Evolutionary conservation across 2,797 vertebrate species (phyloP), one percentile per base, ranked within the genome.

Genomic region (Lagorchestes hirsutus): DNA sequence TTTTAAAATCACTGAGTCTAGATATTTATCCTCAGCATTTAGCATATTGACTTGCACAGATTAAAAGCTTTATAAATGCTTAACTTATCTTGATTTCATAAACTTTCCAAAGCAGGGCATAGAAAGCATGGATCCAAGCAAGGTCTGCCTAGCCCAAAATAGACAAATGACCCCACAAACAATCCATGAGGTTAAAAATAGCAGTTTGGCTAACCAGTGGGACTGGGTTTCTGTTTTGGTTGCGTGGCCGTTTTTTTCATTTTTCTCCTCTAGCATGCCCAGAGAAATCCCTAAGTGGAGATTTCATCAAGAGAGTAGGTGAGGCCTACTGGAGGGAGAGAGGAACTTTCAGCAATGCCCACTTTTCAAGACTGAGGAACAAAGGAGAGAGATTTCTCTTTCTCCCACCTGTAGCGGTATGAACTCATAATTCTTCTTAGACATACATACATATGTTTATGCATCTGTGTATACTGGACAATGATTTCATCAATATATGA

Each of bases 1-100:
- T 93, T 96, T 96, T 90, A 8, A 11, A 96, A 29, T 62, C 62
- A 96, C 8, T 91, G 28, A 91, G 10, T 59, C 29, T 31, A 59
- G 58, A 59, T 59, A 31, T n/a, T 13, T 67, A n/a, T 34, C 62
- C 31, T 59, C 29, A 31, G 11, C 29, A 31, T 29, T 14, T 67
- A 67, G 31, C 62, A 67, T 4, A n/a, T 67, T 67, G 62, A 67
- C 62, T 67, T 67, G 13, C 57, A 29, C 22, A 28, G 28, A 29
- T 4, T 27, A 57, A 57, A 27, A 57, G 57, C 13, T 67, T n/a
- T n/a, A n/a, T 67, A 67, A n/a, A 67, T 67, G 34, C 34, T 34
- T 67, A 13, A 67, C 28, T 58, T 58, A 22, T 1, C 28, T 58
- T 58, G 28, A 28, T 58, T 58, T 58, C 28, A 67, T n/a, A 67